Evolutionary conservation across 2,888 invertebrate genomes (phyloP).

Genomic region (Cybosia mesomella): DNA sequence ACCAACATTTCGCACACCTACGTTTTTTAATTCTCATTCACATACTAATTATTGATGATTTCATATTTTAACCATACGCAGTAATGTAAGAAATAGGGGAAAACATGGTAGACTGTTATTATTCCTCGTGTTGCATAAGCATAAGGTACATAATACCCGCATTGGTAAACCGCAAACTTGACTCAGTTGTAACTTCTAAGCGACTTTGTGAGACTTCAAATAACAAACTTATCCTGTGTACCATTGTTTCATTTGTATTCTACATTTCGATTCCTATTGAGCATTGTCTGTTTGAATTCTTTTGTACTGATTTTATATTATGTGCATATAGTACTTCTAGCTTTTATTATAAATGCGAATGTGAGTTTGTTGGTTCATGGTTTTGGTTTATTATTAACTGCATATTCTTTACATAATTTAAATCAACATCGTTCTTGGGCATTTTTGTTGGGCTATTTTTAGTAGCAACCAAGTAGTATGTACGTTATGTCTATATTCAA

Average conservation of each 20-base stretch:
- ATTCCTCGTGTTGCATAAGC: constrained; percentile 3
- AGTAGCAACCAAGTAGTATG: too few species aligned
- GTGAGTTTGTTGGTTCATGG: too few species aligned
- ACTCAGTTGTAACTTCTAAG: constrained; percentile 34
- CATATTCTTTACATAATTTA: too few species aligned
- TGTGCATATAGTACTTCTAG: background rate
- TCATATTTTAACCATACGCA: background rate
- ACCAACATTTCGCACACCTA: background rate
- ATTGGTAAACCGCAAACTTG: constrained; percentile 44
- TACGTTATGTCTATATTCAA: too few species aligned
- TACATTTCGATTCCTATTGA: constrained; percentile 23
- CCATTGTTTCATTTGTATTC: constrained; percentile 29
- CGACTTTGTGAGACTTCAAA: constrained; percentile 40
- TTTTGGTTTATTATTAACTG: too few species aligned
- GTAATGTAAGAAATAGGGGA: background rate
- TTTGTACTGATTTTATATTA: background rate
- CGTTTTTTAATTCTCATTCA: background rate
- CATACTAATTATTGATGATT: background rate
- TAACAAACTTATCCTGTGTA: constrained; percentile 41
- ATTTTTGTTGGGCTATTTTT: too few species aligned
- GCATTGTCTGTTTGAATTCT: constrained; percentile 14
- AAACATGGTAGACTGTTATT: constrained; percentile 1
- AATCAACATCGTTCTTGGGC: too few species aligned
- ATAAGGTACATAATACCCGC: constrained; percentile 21
- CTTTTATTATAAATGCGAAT: too few species aligned